phyloP scores from a whole-genome alignment of 2,888 invertebrate species.

The Pristionchus japonicus region DNA sequence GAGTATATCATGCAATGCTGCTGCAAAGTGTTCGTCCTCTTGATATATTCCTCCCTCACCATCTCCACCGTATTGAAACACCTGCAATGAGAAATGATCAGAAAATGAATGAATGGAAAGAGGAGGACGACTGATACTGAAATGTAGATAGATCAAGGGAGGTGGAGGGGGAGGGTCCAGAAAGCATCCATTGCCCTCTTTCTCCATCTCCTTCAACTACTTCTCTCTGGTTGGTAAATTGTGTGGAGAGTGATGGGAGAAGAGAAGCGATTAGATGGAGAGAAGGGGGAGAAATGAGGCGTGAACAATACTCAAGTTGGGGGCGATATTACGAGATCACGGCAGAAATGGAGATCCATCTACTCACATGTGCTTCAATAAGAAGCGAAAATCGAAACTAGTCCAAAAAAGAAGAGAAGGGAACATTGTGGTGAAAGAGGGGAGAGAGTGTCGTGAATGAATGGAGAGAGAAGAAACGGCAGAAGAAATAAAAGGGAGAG shows the following conservation, averaged over 20 bases:
- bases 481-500: not conserved
- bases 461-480: not conserved
- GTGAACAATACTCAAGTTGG: not conserved
- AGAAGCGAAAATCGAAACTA: not conserved
- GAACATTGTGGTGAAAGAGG: not conserved
- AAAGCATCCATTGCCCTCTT: not conserved
- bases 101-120: not conserved
- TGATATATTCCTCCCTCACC: not conserved
- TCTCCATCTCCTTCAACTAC: too few relatives aligned
- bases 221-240: not conserved
- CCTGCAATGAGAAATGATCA: too few relatives aligned
- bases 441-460: not conserved
- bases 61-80: not conserved
- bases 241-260: not conserved
- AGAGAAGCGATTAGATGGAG: not conserved
- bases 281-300: not conserved
- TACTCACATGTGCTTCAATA: not conserved
- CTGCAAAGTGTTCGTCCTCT: conserved; percentile 32
- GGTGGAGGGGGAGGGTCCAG: too few relatives aligned
- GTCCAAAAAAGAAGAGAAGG: not conserved
- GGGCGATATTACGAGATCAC: not conserved
- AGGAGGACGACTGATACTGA: too few relatives aligned
- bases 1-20: conserved; percentile 29
- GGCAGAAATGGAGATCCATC: too few relatives aligned
- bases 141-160: too few relatives aligned